A percentile compares a stretch with the other conserved stretches of the same genome.
These are phyloP conservation scores for Melikaiella ostensackeni DNA, from an alignment of 2,888 invertebrate species.

Conservation along the genomic window DNA sequence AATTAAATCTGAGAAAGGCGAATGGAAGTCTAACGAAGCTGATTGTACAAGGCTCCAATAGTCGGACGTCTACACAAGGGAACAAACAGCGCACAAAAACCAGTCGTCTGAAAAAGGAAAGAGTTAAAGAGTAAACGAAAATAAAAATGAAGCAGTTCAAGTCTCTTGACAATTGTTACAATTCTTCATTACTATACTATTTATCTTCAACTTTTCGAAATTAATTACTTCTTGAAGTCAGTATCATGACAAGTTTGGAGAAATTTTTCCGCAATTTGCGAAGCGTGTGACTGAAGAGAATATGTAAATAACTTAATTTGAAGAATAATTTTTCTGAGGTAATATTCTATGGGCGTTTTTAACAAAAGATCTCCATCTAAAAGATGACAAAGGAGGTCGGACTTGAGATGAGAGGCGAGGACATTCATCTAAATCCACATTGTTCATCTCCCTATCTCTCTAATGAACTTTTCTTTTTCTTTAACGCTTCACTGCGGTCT, in stretches of 20 bases:
- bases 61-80: slow-evolving; percentile 39
- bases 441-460: slow-evolving; percentile 38
- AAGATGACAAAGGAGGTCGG: slow-evolving; percentile 2
- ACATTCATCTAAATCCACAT: slow-evolving; percentile 43
- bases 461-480: slow-evolving; percentile 27
- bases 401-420: slow-evolving; percentile 15
- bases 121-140: slow-evolving; percentile 31
- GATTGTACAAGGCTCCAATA: slow-evolving; percentile 45
- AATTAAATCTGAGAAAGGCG: slow-evolving; percentile 51
- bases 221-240: not conserved
- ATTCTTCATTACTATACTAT: slow-evolving; percentile 13
- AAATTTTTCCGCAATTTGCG: not conserved
- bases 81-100: slow-evolving; percentile 39
- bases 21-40: slow-evolving; percentile 50
- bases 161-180: slow-evolving; percentile 20
- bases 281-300: not conserved
- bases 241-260: not conserved
- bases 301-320: slow-evolving; percentile 2
- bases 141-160: slow-evolving; percentile 29
- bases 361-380: slow-evolving; percentile 24
- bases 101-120: slow-evolving; percentile 40
- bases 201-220: not conserved
- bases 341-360: not conserved
- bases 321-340: not conserved
- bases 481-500: slow-evolving; percentile 21